Conservation (phyloP, 2,797 vertebrate species). For the Clarias pachynema region DNA sequence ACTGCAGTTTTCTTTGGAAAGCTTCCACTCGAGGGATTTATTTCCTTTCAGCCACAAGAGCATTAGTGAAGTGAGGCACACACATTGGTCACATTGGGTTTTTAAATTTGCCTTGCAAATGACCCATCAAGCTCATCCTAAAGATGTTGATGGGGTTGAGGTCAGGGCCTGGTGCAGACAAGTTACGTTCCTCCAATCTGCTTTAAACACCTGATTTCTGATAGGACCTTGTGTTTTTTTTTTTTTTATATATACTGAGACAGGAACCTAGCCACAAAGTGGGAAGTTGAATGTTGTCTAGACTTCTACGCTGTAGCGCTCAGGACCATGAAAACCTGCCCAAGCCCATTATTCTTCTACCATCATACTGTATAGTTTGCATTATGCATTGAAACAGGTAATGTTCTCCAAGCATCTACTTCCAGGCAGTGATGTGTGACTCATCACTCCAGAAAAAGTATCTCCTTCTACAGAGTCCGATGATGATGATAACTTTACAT, state of each 20-base stretch:
- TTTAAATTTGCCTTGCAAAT: slow-evolving; percentile 22
- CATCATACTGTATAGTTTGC: not conserved
- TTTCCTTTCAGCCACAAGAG: slow-evolving; percentile 17
- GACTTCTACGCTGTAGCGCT: not conserved
- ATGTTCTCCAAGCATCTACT: not conserved
- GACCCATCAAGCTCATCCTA: slow-evolving; percentile 1
- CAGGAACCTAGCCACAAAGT: not conserved
- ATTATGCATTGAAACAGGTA: slow-evolving; percentile 12
- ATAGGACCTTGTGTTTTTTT: not conserved
- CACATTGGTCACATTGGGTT: not conserved
- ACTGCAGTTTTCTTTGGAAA: not conserved
- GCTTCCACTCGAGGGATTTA: not conserved
- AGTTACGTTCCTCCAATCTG: not conserved
- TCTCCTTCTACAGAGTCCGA: not conserved
- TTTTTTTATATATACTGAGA: not conserved
- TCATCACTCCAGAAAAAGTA: slow-evolving; percentile 25
- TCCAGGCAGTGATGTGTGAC: slow-evolving; percentile 16
- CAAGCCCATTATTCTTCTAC: not conserved
- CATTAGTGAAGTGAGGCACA: slow-evolving; percentile 20
- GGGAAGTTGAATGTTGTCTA: not conserved
- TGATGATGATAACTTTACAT: slow-evolving; percentile 17
- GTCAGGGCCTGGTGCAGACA: not conserved
- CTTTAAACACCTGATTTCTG: not conserved
- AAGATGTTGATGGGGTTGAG: slow-evolving; percentile 24
- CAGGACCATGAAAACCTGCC: not conserved